These are phyloP conservation scores for Chalcosyrphus nemorum DNA, from an alignment of 2,888 invertebrate genomes.

Conservation along the genomic window DNA sequence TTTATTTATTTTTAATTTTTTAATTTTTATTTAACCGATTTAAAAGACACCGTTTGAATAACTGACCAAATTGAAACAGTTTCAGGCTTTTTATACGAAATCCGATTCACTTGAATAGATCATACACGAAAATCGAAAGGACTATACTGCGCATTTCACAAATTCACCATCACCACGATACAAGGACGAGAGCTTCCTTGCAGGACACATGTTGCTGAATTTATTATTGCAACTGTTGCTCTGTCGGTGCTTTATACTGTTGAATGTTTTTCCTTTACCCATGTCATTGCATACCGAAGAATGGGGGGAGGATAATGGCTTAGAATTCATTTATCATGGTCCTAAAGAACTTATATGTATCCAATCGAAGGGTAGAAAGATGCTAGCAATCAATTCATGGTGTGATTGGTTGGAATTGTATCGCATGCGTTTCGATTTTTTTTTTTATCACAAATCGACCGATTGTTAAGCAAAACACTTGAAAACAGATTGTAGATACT, in stretches of 20 bases:
- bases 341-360: neutral
- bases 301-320: neutral
- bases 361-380: constrained; percentile 28
- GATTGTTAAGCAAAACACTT: constrained; percentile 12
- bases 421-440: constrained; percentile 20
- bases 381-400: constrained; percentile 11
- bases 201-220: constrained; percentile 67
- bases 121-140: constrained; percentile 43
- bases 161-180: constrained; percentile 24
- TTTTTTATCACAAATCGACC: neutral
- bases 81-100: constrained; percentile 63
- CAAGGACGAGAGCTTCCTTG: constrained; percentile 4
- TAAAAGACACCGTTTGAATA: constrained; percentile 55
- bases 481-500: constrained; percentile 1
- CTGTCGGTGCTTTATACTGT: constrained; percentile 1
- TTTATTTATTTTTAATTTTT: constrained; percentile 1
- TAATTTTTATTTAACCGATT: constrained; percentile 41
- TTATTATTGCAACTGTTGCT: constrained; percentile 65
- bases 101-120: constrained; percentile 38
- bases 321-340: constrained; percentile 11
- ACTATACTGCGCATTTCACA: constrained; percentile 63
- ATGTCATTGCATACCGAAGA: neutral
- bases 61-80: constrained; percentile 44
- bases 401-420: constrained; percentile 32
- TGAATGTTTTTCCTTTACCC: constrained; percentile 16